Conservation (phyloP, 2,113 vertebrate genomes). For the Lamprologus ornatipinnis region DNA sequence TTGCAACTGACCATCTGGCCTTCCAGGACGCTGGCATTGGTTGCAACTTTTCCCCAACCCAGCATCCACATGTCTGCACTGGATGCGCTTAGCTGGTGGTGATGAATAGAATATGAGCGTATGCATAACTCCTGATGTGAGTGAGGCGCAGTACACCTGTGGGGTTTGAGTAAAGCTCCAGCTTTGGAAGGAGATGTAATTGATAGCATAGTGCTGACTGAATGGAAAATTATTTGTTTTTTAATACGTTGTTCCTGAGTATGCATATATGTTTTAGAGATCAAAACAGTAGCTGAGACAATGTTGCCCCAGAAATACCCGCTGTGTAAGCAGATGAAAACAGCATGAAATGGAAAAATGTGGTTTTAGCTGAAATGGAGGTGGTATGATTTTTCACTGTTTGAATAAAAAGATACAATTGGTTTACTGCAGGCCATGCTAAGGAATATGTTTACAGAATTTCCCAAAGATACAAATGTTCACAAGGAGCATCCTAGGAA, state of each 20-base stretch:
- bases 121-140: neutral
- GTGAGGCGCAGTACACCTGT: neutral
- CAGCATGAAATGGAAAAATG: constrained; percentile 24
- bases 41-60: neutral
- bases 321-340: neutral
- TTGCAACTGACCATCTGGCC: constrained; percentile 61
- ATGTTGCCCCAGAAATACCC: neutral
- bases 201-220: neutral
- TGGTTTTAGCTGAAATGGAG: neutral
- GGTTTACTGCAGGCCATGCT: neutral
- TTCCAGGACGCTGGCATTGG: constrained; percentile 4
- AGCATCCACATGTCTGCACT: neutral
- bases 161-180: neutral
- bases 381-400: neutral
- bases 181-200: neutral
- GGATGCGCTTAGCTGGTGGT: neutral
- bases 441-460: neutral
- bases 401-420: neutral
- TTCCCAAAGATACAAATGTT: neutral
- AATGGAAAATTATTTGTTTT: neutral
- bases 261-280: neutral
- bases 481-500: neutral
- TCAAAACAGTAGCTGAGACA: neutral
- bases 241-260: neutral
- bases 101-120: neutral